Conservation (phyloP, 2,113 vertebrate genomes). For the Neolamprologus toae region DNA sequence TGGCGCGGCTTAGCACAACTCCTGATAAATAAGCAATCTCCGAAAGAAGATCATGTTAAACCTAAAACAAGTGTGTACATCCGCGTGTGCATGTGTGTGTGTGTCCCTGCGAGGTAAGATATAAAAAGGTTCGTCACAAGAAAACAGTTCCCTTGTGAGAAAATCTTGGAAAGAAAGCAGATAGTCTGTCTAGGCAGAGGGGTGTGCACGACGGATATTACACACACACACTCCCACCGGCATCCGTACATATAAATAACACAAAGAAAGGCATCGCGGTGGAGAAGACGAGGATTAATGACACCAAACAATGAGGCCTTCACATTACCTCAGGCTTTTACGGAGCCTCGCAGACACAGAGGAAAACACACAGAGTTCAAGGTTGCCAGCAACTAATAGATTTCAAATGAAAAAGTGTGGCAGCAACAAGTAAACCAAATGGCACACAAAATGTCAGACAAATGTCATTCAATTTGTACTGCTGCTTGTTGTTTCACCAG, state of each 20-base stretch:
- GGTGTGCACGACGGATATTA: background rate
- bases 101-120: background rate
- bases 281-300: slow-evolving; percentile 22
- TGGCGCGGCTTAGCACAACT: slow-evolving; percentile 49
- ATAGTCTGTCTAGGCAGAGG: background rate
- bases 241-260: background rate
- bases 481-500: slow-evolving; percentile 15
- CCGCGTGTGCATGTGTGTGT: background rate
- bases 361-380: slow-evolving; percentile 19
- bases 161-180: slow-evolving; percentile 2
- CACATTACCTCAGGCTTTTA: background rate
- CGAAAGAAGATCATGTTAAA: slow-evolving; percentile 46
- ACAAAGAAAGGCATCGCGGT: background rate
- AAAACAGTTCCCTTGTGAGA: slow-evolving; percentile 5
- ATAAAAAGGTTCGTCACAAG: slow-evolving; percentile 25
- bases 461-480: slow-evolving; percentile 61
- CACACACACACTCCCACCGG: background rate
- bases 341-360: background rate
- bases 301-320: background rate
- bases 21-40: slow-evolving; percentile 64
- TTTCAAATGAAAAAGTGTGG: slow-evolving; percentile 39
- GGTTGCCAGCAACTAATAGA: slow-evolving; percentile 37
- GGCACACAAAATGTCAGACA: slow-evolving; percentile 60
- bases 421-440: slow-evolving; percentile 35
- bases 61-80: slow-evolving; percentile 22